Evolutionary conservation across 30 jellyfish, hydroid and myxozoan species (phyloP).

Genomic region (Aurelia aurita): DNA sequence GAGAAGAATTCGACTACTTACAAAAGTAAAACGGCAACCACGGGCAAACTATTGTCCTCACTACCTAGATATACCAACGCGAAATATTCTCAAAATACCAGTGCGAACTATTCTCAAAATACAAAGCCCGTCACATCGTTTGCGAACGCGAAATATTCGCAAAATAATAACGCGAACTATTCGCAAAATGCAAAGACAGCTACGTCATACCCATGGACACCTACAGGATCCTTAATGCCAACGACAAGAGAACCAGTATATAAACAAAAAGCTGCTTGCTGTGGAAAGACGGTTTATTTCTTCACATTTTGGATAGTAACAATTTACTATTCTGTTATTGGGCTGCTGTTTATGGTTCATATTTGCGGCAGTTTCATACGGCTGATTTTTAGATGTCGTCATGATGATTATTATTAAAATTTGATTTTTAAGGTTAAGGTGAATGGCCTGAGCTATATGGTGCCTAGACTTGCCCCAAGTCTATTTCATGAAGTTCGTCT

Average conservation of each 20-base stretch:
- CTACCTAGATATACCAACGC: no score
- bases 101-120: not conserved
- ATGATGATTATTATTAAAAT: no score
- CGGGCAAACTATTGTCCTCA: no score
- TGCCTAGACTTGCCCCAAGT: no score
- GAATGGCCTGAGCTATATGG: no score
- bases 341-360: constrained; percentile 52
- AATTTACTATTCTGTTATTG: constrained; percentile 70
- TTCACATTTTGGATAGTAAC: constrained; percentile 78
- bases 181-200: not conserved
- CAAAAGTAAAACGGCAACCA: no score
- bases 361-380: constrained; percentile 38
- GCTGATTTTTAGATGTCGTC: constrained; percentile 54
- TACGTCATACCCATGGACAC: not conserved
- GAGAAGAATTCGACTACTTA: no score
- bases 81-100: not conserved
- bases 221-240: not conserved
- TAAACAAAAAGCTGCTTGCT: constrained; percentile 51
- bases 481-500: no score
- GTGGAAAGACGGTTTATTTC: constrained; percentile 66
- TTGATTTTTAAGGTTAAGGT: no score
- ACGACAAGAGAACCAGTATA: not conserved
- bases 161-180: not conserved
- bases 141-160: no score
- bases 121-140: not conserved